These are phyloP conservation scores for Megalonaias nervosa DNA, from an alignment of 1,140 invertebrate species.

Conservation along the genomic window DNA sequence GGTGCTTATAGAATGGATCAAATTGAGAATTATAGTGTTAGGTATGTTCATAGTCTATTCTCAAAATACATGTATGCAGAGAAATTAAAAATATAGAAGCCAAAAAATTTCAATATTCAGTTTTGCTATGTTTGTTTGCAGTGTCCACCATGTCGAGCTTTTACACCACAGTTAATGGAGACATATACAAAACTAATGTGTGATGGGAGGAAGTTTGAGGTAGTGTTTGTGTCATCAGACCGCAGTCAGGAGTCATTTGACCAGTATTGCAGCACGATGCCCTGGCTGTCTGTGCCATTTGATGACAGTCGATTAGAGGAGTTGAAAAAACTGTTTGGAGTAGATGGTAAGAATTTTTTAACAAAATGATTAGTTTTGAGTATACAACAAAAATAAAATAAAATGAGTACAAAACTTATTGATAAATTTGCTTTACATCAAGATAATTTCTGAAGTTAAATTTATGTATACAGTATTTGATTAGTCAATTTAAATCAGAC, in stretches of 20 bases:
- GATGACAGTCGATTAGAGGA: slow-evolving; percentile 77
- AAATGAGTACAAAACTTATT: too few relatives aligned
- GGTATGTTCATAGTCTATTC: too few relatives aligned
- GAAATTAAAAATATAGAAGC: neutral
- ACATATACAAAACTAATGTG: slow-evolving; percentile 81
- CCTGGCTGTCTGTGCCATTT: slow-evolving; percentile 82
- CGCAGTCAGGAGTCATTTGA: slow-evolving; percentile 81
- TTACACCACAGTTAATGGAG: slow-evolving; percentile 82
- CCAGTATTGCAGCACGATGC: slow-evolving; percentile 80
- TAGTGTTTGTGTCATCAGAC: slow-evolving; percentile 88
- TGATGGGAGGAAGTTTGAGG: slow-evolving; percentile 81
- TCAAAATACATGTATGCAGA: too few relatives aligned
- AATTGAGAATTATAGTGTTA: too few relatives aligned
- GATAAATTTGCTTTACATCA: too few relatives aligned
- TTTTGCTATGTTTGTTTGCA: slow-evolving; percentile 59
- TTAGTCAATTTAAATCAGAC: too few relatives aligned
- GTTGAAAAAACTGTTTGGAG: slow-evolving; percentile 78
- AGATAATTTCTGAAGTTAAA: too few relatives aligned
- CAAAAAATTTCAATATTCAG: slow-evolving; percentile 12
- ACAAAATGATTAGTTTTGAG: too few relatives aligned
- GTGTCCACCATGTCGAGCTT: slow-evolving; percentile 88
- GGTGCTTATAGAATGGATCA: too few relatives aligned
- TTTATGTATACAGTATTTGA: too few relatives aligned
- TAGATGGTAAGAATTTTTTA: slow-evolving; percentile 73
- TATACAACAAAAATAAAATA: too few relatives aligned